Conservation (phyloP, 2,113 vertebrate genomes). For the Candoia aspera region DNA sequence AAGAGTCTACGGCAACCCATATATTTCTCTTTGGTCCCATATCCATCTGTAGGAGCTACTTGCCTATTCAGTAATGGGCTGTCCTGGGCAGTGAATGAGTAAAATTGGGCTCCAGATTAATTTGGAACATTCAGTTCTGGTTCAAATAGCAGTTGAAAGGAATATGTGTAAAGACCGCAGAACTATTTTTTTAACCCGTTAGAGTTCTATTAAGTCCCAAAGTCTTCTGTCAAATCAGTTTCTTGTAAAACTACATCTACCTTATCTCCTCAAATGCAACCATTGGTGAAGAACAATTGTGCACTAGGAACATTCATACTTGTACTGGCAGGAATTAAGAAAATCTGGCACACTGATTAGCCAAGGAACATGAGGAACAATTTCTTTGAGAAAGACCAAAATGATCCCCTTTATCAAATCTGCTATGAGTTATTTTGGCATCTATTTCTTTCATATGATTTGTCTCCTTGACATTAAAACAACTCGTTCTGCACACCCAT, state of each 20-base stretch:
- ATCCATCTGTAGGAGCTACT: not conserved
- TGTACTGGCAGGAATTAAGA: not conserved
- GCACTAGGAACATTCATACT: not conserved
- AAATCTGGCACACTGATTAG: not conserved
- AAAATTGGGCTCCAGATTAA: not conserved
- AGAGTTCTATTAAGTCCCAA: not conserved
- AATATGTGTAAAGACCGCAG: not conserved
- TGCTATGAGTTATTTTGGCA: not conserved
- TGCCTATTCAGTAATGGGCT: not conserved
- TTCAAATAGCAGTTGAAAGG: not conserved
- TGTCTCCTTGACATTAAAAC: constrained; percentile 2
- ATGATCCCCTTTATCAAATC: not conserved
- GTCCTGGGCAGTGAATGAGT: not conserved
- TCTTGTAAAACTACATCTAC: not conserved
- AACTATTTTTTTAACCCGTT: not conserved
- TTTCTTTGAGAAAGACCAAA: not conserved
- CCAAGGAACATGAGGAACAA: not conserved
- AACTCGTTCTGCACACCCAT: not conserved
- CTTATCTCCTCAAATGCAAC: not conserved
- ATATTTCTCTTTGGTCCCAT: not conserved
- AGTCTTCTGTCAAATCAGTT: not conserved
- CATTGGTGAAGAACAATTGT: not conserved
- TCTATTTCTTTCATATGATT: not conserved
- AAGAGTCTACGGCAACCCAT: not conserved
- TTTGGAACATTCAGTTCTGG: not conserved